Evolutionary conservation across 1,140 invertebrate genomes (phyloP), one percentile per base, ranked within the genome.

Genomic region (Protaetia brevitarsis): DNA sequence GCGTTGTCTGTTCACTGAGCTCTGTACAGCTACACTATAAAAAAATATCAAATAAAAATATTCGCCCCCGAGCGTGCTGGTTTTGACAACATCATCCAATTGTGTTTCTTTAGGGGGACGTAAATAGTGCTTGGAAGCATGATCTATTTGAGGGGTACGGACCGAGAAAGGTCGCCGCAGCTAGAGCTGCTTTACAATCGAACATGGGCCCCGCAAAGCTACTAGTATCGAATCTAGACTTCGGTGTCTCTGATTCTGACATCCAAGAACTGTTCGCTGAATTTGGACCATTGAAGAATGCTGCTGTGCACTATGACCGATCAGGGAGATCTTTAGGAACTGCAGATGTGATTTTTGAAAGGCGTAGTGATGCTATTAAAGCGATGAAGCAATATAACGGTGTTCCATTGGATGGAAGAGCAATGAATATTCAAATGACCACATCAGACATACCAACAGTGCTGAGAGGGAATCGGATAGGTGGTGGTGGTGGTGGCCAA

Each of bases 311-410:
- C 80, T 99, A 98, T 82, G 96, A 99, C 78, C 86, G 93, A 80
- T 97, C 96, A 51, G 97, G 96, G 29, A 85, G 96, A 76, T 98
- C 95, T 45, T 83, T 98, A 73, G 87, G 97, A 51, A 97, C 95
- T 69, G 97, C 96, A 64, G 95, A 98, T 86, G 95, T 99, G 11
- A 89, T 97, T 60, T 99, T 96, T 83, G 93, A 96, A 77, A 85
- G 94, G 75, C 85, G 89, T 76, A 84, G 87, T 69, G 96, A 97
- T 84, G 96, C 96, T 1, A 86, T 96, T 26, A 94, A 95, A 80
- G 97, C 97, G 8, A 92, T 98, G 87, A 96, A 97, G 80, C 95
- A 98, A 78, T 99, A 99, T 79, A 97, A 98, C 83, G 94, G 94
- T 68, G 95, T 99, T 34, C 96, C 95, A 16, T 81, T 99, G 56